Base-by-base conservation (phyloP, 2,888 invertebrate species). In the Macrosiphum euphorbiae region DNA sequence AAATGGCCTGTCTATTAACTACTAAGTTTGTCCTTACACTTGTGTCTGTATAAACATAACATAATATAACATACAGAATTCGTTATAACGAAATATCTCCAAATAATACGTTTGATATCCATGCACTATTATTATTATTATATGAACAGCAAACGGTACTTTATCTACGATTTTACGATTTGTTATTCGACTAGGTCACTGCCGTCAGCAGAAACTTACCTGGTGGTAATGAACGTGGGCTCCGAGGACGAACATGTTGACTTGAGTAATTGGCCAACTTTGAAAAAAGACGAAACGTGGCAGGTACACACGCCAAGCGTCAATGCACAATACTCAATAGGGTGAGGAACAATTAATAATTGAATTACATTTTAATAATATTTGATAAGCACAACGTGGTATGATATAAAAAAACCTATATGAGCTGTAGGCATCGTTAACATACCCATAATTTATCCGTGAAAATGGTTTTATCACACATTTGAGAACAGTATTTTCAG, bases 141-240 rank as follows among this genome's bases (percentile, higher is more conserved):
- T 0, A 11, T 35, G 5, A 35, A 35, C n/a, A 7, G 1, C 16
- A 1, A 16, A 35, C 35, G 35, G 0, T 35, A 67, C 16, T 67
- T 67, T 16, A 67, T 67, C 67, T 67, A 16, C 0, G 16, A 35
- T 35, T 58, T 84, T 10, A n/a, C 10, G 35, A 84, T 89, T 92
- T 26, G 26, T 67, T 26, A 67, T 67, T 67, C 0, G 35, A 35
- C 16, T 10, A 88, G 93, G 44, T 92, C 88, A 52, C 87, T 94
- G 26, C 90, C 94, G 94, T 90, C 90, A 92, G 8, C 78, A 94
- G 85, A 85, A 92, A 94, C 95, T 0, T 94, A 95, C 94, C 95
- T 95, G 58, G 96, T 97, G 7, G 95, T 97, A 0, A 96, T 97
- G n/a, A 97, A 97, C 96, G 96, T 97, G 78, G 97, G 96, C 88